These are phyloP conservation scores for Gallinago undulata DNA, from an alignment of 2,113 vertebrate species.

Conservation along the genomic window DNA sequence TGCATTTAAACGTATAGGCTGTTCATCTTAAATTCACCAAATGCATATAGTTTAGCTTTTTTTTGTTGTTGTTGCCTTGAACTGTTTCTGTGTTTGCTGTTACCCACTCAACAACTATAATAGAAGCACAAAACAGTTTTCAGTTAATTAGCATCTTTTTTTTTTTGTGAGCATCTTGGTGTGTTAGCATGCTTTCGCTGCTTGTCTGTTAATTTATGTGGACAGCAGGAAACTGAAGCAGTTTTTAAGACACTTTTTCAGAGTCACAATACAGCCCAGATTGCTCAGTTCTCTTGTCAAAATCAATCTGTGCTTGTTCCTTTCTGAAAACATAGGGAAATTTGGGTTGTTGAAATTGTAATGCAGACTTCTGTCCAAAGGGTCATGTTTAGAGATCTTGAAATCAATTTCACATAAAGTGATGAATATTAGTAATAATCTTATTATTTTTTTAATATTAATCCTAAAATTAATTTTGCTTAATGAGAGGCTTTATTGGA, in stretches of 20 bases:
- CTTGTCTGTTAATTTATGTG: too few species aligned
- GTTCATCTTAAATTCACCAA: not conserved
- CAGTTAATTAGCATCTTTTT: not conserved
- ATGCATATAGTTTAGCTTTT: rapidly evolving
- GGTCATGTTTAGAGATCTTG: not conserved
- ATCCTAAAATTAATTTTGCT: not conserved
- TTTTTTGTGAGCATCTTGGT: not conserved
- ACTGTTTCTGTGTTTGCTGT: not conserved
- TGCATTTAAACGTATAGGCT: not conserved
- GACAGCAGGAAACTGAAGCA: not conserved
- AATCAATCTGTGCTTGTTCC: not conserved
- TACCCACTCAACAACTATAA: not conserved
- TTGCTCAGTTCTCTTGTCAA: not conserved
- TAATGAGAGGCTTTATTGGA: not conserved
- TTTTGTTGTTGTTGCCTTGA: not conserved
- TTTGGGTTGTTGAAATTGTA: not conserved
- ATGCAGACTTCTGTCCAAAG: not conserved
- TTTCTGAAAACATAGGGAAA: not conserved
- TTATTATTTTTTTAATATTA: not conserved
- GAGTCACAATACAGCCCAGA: not conserved
- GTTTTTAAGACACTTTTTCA: rapidly evolving
- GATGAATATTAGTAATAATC: not conserved
- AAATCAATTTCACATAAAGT: not conserved
- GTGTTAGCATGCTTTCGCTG: not conserved
- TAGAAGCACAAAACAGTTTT: not conserved